Evolutionary conservation across 2,797 vertebrate species (phyloP).

Genomic region (Pipistrellus kuhlii): DNA sequence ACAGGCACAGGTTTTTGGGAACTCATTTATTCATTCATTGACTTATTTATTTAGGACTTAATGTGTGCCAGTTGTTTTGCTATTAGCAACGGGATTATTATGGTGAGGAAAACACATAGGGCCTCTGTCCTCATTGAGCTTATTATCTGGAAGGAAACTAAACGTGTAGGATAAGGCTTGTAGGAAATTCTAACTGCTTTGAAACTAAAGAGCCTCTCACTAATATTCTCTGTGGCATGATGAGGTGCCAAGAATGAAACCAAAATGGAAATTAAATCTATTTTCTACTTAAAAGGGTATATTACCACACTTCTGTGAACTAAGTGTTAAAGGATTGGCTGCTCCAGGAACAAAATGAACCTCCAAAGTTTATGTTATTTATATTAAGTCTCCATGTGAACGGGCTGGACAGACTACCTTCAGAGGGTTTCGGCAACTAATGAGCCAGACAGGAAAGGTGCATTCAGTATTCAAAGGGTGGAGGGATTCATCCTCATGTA

Average conservation of each 20-base stretch:
- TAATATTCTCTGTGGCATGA: background rate
- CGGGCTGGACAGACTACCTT: background rate
- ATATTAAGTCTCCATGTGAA: background rate
- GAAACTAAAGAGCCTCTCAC: background rate
- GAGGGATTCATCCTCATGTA: background rate
- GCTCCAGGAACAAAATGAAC: slow-evolving; percentile 27
- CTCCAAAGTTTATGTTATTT: background rate
- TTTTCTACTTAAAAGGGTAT: slow-evolving; percentile 26
- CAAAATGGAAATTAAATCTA: slow-evolving; percentile 54
- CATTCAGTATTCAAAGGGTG: background rate
- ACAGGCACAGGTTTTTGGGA: background rate
- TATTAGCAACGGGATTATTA: background rate
- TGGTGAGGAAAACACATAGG: background rate
- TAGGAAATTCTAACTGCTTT: background rate
- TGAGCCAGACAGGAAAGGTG: background rate
- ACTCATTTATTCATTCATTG: background rate
- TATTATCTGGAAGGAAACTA: background rate
- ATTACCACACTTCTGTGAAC: background rate
- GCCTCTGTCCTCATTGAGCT: background rate
- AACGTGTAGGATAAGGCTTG: background rate
- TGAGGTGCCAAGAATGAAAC: slow-evolving; percentile 4
- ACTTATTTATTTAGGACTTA: background rate
- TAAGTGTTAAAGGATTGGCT: background rate
- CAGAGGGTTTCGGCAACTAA: background rate
- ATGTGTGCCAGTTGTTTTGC: background rate